Percentiles rank a stretch among this genome's conserved stretches.
Conservation (phyloP, 1,140 invertebrate genomes). For the Lepidurus arcticus region DNA sequence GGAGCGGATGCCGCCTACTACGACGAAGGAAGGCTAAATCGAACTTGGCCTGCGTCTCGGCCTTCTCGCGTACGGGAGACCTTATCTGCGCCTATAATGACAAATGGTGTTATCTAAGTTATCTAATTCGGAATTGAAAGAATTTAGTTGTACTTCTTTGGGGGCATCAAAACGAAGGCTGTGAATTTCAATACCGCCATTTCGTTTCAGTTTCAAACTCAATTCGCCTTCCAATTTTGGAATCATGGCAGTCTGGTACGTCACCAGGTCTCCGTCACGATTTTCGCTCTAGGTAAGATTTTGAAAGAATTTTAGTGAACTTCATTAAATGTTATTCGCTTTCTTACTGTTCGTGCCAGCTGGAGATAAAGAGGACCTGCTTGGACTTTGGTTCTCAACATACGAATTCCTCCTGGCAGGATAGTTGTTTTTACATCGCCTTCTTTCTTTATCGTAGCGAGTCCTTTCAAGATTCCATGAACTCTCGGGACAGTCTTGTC, state of each 20-base stretch:
- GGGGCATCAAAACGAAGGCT: background rate
- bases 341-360: background rate
- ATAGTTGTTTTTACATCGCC: background rate
- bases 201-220: conserved; percentile 11
- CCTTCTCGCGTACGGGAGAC: background rate
- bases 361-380: background rate
- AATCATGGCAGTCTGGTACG: background rate
- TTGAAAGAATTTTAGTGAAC: background rate
- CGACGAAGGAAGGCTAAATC: background rate
- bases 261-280: background rate
- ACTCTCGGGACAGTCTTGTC: background rate
- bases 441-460: background rate
- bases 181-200: background rate
- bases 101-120: background rate
- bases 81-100: background rate
- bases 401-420: background rate
- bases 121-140: background rate
- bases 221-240: background rate
- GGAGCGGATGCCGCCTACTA: background rate
- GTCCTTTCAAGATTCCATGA: conserved; percentile 8
- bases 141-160: background rate
- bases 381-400: background rate
- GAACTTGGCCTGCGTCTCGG: background rate
- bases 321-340: background rate
- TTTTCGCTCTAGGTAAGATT: background rate